These are phyloP conservation scores for Cremastinae sp. DNA, from an alignment of 2,888 invertebrate species.

Conservation along the genomic window DNA sequence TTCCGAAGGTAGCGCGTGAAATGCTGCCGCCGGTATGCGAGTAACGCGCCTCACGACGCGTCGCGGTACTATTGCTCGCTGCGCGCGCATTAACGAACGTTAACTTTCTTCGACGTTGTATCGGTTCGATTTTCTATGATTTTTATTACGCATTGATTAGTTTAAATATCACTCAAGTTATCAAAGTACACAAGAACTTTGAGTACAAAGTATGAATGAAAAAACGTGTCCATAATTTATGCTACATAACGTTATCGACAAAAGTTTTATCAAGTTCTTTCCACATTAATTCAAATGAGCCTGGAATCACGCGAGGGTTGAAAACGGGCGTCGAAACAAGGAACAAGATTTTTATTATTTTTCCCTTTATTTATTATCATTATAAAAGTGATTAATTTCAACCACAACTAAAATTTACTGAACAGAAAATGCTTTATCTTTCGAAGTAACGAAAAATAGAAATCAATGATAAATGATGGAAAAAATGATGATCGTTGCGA, in stretches of 20 bases:
- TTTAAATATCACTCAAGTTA: too few relatives aligned
- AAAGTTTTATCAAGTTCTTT: too few relatives aligned
- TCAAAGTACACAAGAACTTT: too few relatives aligned
- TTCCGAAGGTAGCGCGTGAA: constrained; percentile 42
- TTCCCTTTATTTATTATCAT: neutral
- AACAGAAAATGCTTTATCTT: neutral
- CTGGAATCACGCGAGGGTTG: too few relatives aligned
- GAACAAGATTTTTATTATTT: neutral
- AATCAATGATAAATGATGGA: neutral
- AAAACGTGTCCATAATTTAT: too few relatives aligned
- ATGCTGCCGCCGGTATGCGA: constrained; percentile 15
- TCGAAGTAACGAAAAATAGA: neutral
- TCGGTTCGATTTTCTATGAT: neutral
- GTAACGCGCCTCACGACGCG: constrained; percentile 16
- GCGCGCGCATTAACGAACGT: constrained; percentile 18
- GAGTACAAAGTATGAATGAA: too few relatives aligned
- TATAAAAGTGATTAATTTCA: too few relatives aligned
- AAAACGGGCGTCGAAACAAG: neutral
- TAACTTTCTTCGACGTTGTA: neutral
- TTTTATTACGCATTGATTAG: neutral
- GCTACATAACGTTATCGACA: too few relatives aligned
- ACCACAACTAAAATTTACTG: neutral
- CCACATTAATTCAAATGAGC: too few relatives aligned
- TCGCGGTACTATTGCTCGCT: constrained; percentile 9
- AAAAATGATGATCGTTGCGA: constrained; percentile 3